Percentiles rank a stretch among this genome's conserved stretches.
Evolutionary conservation across 2,113 vertebrate species (phyloP).

Genomic region (Chaetura pelagica): DNA sequence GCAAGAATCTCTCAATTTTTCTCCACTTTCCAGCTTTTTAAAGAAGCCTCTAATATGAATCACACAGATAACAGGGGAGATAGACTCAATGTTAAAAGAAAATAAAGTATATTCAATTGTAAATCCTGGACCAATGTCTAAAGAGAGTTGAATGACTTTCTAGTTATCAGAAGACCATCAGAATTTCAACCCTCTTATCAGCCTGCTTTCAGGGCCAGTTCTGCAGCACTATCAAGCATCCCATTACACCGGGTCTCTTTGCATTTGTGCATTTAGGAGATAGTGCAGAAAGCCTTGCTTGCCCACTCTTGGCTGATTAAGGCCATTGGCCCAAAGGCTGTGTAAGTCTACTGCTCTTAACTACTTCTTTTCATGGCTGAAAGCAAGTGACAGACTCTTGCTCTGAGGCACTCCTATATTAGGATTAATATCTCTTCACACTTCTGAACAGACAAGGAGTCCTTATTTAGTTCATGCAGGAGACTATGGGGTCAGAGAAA

Average conservation of each 20-base stretch:
- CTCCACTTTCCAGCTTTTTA: not conserved
- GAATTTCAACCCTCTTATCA: not conserved
- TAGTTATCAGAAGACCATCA: not conserved
- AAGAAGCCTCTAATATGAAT: not conserved
- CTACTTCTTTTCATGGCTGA: conserved; percentile 20
- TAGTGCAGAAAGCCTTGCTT: not conserved
- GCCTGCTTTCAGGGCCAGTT: not conserved
- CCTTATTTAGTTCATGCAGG: conserved; percentile 58
- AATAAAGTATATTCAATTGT: not conserved
- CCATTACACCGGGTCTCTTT: not conserved
- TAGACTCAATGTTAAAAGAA: not conserved
- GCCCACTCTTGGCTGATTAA: not conserved
- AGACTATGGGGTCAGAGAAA: not conserved
- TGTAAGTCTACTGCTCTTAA: not conserved
- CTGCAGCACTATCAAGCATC: not conserved
- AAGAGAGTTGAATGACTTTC: not conserved
- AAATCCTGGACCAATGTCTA: not conserved
- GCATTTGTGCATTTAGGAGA: not conserved
- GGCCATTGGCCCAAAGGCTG: not conserved
- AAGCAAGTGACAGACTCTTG: not conserved
- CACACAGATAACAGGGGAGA: not conserved
- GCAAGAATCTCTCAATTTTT: not conserved
- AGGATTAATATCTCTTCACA: conserved; percentile 41
- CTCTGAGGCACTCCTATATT: conserved; percentile 59
- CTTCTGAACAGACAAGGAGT: conserved; percentile 10